phyloP scores from a whole-genome alignment of 2,797 vertebrate genomes.

The Phyllotis vaccarum region DNA sequence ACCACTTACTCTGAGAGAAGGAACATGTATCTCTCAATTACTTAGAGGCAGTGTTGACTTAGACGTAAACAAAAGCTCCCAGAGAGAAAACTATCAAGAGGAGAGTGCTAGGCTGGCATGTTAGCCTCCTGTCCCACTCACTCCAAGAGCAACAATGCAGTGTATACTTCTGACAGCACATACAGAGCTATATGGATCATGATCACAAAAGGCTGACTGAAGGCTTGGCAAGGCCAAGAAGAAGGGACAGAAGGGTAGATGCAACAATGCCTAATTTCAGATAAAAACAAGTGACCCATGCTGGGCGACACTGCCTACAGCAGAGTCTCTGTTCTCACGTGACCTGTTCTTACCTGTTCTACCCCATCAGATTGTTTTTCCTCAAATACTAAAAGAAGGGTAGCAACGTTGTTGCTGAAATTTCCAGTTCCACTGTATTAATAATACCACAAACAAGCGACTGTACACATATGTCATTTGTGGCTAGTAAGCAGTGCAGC shows the following conservation, averaged over 20 bases:
- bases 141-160: background rate
- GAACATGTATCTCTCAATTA: background rate
- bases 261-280: background rate
- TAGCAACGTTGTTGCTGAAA: background rate
- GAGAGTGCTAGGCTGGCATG: background rate
- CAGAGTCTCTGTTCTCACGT: background rate
- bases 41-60: conserved; percentile 49
- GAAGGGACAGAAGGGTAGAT: background rate
- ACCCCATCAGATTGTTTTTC: background rate
- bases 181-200: background rate
- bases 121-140: background rate
- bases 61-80: conserved; percentile 18
- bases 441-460: background rate
- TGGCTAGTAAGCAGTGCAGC: background rate
- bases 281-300: background rate
- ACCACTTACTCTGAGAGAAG: background rate
- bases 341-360: background rate
- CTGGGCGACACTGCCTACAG: background rate
- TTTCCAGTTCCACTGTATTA: background rate
- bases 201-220: background rate
- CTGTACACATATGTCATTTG: background rate
- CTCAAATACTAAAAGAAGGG: conserved; percentile 1
- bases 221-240: background rate
- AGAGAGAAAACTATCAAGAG: background rate
- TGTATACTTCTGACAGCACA: background rate